Evolutionary conservation across 2,888 invertebrate species (phyloP).

Genomic region (Branchipolynoe longqiensis): DNA sequence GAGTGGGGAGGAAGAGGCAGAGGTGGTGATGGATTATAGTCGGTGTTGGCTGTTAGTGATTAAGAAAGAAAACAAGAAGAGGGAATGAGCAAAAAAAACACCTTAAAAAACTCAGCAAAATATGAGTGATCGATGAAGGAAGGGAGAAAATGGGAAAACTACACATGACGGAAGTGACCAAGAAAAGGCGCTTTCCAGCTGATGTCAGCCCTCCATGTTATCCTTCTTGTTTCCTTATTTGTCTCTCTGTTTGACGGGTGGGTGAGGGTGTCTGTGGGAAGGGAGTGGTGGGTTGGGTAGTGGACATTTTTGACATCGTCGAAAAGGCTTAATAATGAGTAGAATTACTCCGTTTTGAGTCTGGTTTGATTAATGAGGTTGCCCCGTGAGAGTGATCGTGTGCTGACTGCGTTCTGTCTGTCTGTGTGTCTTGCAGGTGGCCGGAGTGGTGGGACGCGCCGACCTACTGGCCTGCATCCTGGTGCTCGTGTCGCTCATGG

Average conservation of each 20-base stretch:
- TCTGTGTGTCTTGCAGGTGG: conserved; percentile 86
- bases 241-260: too few species aligned
- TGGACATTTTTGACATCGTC: conserved; percentile 5
- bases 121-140: conserved; percentile 26
- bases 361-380: not conserved
- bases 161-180: conserved; percentile 18
- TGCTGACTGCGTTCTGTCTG: too few species aligned
- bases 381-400: not conserved
- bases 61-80: conserved; percentile 13
- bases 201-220: not conserved
- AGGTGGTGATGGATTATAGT: conserved; percentile 39
- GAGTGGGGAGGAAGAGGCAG: too few species aligned
- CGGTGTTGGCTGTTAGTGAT: conserved; percentile 27
- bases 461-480: conserved; percentile 74
- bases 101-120: too few species aligned
- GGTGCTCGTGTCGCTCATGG: conserved; percentile 71
- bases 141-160: conserved; percentile 24
- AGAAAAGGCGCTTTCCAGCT: not conserved
- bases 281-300: too few species aligned
- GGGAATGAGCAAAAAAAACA: too few species aligned
- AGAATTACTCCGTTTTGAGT: not conserved
- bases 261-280: too few species aligned
- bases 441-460: conserved; percentile 77
- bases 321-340: not conserved
- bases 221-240: too few species aligned